Evolutionary conservation across 2,888 invertebrate species (phyloP), one percentile per base, ranked within the genome.

Genomic region (Drosophila kambysellisi): DNA sequence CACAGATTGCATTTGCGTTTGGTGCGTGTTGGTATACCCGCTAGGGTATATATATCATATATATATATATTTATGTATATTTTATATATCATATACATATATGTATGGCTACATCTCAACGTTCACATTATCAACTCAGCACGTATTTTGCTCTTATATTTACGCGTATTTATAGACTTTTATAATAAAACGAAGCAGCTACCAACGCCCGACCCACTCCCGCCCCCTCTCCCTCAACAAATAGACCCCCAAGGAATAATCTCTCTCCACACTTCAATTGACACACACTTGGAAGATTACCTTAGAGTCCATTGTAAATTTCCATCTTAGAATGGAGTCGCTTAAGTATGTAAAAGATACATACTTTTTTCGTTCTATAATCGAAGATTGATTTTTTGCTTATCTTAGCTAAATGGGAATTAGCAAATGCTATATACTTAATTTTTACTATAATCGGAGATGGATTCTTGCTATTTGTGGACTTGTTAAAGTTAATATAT

Each of bases 1-100:
- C 51, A 32, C 76, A 63, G 70, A 75, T 74, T 75, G 63, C 75
- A 53, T 37, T 74, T 66, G 52, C 37, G 41, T 62, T 56, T 9
- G 25, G 37, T 48, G 59, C 56, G 64, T 50, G 59, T 33, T 51
- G 25, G 25, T 25, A 29, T 39, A 17, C 46, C 32, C 32, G 54
- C 25, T 25, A 39, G 20, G n/a, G 37, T 30, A 17, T 57, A 52
- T 32, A 53, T 12, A 15, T 17, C 25, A n/a, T 20, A 35, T 20
- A 43, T 25, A 25, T 20, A n/a, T n/a, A n/a, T 9, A 20, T 20
- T 5, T 41, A n/a, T 7, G n/a, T 41, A 39, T 39, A n/a, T 25
- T 25, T 25, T 12, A 20, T 20, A 15, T 46, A 12, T 41, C 4
- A 12, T 12, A 9, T 9, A n/a, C n/a, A n/a, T n/a, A n/a, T 43